Percentiles rank a stretch among this genome's conserved stretches.
Conservation (phyloP, 2,888 invertebrate species). For the Thymelicus lineola region DNA sequence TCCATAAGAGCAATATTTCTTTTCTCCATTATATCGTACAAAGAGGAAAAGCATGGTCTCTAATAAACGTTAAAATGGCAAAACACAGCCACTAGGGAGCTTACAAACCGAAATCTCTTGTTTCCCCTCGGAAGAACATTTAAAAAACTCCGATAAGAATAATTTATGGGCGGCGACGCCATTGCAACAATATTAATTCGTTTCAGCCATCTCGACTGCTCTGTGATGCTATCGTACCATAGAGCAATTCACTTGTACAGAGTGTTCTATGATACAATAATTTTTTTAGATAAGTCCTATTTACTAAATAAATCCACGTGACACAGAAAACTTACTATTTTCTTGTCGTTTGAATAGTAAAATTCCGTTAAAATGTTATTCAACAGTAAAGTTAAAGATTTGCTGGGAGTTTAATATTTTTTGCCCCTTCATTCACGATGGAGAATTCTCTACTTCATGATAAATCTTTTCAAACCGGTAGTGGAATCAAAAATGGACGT, state of each 20-base stretch:
- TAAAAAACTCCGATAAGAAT: slow-evolving; percentile 68
- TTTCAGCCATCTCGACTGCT: slow-evolving; percentile 24
- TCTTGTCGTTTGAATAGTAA: no score
- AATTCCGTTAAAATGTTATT: no score
- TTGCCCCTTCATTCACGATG: no score
- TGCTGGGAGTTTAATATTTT: no score
- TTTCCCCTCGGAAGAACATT: slow-evolving; percentile 47
- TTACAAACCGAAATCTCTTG: slow-evolving; percentile 44
- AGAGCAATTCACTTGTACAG: neutral
- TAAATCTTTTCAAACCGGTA: no score
- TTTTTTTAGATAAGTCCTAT: no score
- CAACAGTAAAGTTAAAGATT: no score
- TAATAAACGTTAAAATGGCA: slow-evolving; percentile 29
- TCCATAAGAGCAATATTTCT: slow-evolving; percentile 9
- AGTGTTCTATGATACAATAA: no score
- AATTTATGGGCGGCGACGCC: slow-evolving; percentile 69
- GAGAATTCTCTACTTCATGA: no score
- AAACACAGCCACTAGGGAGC: slow-evolving; percentile 34
- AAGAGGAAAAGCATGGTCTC: slow-evolving; percentile 19
- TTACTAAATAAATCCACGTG: no score
- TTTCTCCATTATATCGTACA: slow-evolving; percentile 14
- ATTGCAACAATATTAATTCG: slow-evolving; percentile 58
- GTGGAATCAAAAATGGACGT: no score
- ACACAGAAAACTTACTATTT: no score
- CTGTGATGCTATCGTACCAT: neutral